These are phyloP conservation scores for Tenualosa thibaudeaui DNA, from an alignment of 2,797 vertebrate genomes.

Conservation along the genomic window DNA sequence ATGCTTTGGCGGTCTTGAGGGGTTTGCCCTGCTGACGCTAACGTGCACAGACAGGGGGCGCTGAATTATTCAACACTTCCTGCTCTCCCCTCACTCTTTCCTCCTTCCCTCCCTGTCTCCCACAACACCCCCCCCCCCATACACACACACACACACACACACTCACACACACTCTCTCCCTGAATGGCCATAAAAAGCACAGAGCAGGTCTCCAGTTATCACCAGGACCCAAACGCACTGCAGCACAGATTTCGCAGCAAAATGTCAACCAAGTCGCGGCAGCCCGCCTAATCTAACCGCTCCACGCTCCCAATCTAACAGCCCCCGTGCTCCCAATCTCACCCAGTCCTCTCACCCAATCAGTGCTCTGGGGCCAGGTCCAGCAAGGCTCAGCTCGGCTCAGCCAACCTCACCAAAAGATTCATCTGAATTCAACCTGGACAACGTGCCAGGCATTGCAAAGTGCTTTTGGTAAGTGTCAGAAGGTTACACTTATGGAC, in stretches of 20 bases:
- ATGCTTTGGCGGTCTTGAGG: conserved; percentile 49
- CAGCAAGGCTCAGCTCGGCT: background rate
- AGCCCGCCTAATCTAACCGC: background rate
- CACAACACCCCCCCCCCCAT: background rate
- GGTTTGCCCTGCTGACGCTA: conserved; percentile 68
- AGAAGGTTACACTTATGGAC: background rate
- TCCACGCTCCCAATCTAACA: background rate
- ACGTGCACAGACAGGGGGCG: conserved; percentile 70
- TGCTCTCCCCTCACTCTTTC: background rate
- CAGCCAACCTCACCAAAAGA: background rate
- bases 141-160: conserved; percentile 44
- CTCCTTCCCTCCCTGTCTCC: background rate
- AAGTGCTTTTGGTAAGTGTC: background rate
- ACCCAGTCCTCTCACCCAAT: background rate
- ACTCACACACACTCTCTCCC: conserved; percentile 15
- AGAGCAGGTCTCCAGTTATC: conserved; percentile 15
- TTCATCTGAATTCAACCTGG: background rate
- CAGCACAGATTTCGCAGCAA: conserved; percentile 11
- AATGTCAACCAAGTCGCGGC: background rate
- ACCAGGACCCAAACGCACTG: conserved; percentile 5
- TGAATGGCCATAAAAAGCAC: conserved; percentile 26
- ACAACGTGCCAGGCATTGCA: background rate
- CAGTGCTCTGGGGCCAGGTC: too few relatives aligned
- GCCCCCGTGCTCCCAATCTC: background rate
- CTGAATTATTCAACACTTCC: conserved; percentile 77